Conservation (phyloP, 2,888 invertebrate genomes). For the Hirtodrosophila alboralis region DNA sequence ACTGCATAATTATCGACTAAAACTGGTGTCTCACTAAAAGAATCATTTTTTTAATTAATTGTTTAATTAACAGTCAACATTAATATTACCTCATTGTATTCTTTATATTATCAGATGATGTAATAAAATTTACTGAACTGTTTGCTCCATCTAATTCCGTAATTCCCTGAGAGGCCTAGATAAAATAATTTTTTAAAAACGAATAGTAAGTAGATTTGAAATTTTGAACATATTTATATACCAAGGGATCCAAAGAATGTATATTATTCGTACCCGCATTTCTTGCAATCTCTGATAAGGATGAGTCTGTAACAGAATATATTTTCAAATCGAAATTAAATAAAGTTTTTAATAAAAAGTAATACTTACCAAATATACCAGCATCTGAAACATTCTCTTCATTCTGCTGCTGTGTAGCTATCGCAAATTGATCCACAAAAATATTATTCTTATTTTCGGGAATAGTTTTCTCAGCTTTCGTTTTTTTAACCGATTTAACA, state of each 20-base stretch:
- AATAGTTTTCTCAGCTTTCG: conserved; percentile 46
- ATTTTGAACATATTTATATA: background rate
- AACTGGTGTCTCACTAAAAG: conserved; percentile 47
- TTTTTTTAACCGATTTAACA: conserved; percentile 34
- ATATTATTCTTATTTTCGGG: conserved; percentile 46
- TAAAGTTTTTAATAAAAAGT: too few relatives aligned
- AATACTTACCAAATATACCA: conserved; percentile 45
- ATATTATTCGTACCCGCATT: conserved; percentile 18
- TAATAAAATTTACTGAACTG: conserved; percentile 41
- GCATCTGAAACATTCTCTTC: conserved; percentile 16
- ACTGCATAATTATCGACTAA: conserved; percentile 51
- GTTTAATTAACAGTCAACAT: rapidly evolving
- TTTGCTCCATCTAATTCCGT: conserved; percentile 47
- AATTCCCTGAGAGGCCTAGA: conserved; percentile 48
- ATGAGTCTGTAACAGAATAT: conserved; percentile 23
- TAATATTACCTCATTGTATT: conserved; percentile 42
- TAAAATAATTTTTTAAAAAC: background rate
- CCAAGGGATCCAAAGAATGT: conserved; percentile 41
- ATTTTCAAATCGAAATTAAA: background rate
- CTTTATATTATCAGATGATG: conserved; percentile 49
- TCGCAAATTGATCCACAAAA: conserved; percentile 40
- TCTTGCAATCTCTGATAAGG: conserved; percentile 29
- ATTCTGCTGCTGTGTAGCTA: conserved; percentile 32
- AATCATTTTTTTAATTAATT: background rate
- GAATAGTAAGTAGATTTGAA: background rate